Evolutionary conservation across 2,888 invertebrate genomes (phyloP), one percentile per base, ranked within the genome.

Genomic region (Melanostoma scalare): DNA sequence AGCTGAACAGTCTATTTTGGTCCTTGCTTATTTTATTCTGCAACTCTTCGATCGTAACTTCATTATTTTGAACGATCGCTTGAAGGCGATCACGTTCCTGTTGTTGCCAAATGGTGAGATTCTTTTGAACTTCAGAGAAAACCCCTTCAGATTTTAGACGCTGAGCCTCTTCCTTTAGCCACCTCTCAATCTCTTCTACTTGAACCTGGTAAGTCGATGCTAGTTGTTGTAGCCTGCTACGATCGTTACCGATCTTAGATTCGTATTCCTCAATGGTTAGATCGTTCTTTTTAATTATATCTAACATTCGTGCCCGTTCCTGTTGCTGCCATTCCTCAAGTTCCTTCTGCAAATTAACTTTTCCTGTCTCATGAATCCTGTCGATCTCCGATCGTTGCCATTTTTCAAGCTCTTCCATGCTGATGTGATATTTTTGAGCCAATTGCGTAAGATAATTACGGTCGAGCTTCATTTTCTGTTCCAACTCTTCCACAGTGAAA

Each of bases 211-310:
- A 90, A 3, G 88, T 87, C 2, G 86, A 86, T 0, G 91, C 90
- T 67, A 90, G 86, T 6, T 89, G 85, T 68, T 89, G 89, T 2
- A 90, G 58, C 0, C 88, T 88, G 0, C 87, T 86, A 8, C 89
- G 90, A 86, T 90, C 90, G 36, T 87, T 89, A 3, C 89, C 86
- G 2, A 90, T 87, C 30, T 88, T 88, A 38, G 82, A 86, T 86
- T 90, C 89, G 85, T 91, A 89, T 75, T 90, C 89, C 35, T 90
- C 90, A 9, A 90, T 88, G n/a, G 90, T 90, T 10, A 90, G 69
- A 67, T 91, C 89, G 42, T 91, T 91, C 52, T 89, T 87, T 2
- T 87, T 86, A 9, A 89, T 87, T 4, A 90, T 88, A 3, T 87
- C 86, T 60, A 88, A 87, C 56, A 91, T 85, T 53, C 88, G 88